Conservation (phyloP, 2,888 invertebrate species). For the Ptycholaimellus sp. region DNA sequence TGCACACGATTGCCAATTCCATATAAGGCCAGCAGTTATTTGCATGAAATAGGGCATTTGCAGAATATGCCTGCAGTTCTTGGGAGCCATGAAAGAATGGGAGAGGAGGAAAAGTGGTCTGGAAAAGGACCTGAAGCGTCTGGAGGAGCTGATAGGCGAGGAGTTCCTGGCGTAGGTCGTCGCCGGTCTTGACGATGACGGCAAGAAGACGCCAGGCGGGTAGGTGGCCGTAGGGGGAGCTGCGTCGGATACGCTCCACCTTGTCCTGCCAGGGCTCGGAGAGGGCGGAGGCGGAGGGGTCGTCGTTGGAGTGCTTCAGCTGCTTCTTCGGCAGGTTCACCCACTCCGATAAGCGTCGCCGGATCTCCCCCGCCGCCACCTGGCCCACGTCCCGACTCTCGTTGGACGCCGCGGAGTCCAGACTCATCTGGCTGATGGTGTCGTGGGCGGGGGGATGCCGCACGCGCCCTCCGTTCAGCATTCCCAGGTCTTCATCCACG, state of each 20-base stretch:
- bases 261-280: slow-evolving; percentile 57
- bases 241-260: slow-evolving; percentile 38
- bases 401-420: slow-evolving; percentile 41
- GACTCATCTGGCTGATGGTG: too few relatives aligned
- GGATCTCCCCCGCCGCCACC: slow-evolving; percentile 57
- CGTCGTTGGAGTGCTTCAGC: slow-evolving; percentile 71
- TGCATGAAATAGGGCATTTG: too few relatives aligned
- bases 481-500: too few relatives aligned
- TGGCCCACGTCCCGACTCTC: slow-evolving; percentile 39
- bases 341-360: slow-evolving; percentile 55
- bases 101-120: background rate
- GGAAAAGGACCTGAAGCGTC: slow-evolving; percentile 40
- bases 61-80: too few relatives aligned
- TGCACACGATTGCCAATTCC: too few relatives aligned
- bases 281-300: slow-evolving; percentile 86
- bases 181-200: slow-evolving; percentile 92
- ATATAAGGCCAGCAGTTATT: too few relatives aligned
- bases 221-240: slow-evolving; percentile 79
- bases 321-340: slow-evolving; percentile 38
- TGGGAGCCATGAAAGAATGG: too few relatives aligned
- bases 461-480: too few relatives aligned
- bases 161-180: slow-evolving; percentile 78
- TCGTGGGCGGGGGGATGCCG: too few relatives aligned
- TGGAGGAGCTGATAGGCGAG: slow-evolving; percentile 78
- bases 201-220: slow-evolving; percentile 73